Conservation (phyloP, 1,140 invertebrate genomes). For the Drosophila erecta region DNA sequence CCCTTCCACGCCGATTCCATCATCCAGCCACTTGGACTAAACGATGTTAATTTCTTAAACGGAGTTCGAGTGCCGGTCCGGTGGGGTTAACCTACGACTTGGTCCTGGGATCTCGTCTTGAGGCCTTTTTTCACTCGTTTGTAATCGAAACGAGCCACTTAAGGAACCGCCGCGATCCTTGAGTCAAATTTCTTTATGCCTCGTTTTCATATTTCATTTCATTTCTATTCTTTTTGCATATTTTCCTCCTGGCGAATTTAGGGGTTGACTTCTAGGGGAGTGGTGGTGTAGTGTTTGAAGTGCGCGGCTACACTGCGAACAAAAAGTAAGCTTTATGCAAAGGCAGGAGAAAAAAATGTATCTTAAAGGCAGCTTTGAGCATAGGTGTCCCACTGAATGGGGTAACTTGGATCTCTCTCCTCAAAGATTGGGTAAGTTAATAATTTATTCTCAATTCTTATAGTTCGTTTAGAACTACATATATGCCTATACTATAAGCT, state of each 20-base stretch:
- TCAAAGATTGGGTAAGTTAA: too few species aligned
- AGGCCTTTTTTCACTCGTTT: slow-evolving; percentile 44
- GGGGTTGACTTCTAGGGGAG: slow-evolving; percentile 50
- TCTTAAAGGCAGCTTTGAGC: too few species aligned
- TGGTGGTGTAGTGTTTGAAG: slow-evolving; percentile 34
- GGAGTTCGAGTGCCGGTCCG: slow-evolving; percentile 26
- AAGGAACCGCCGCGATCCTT: slow-evolving; percentile 58
- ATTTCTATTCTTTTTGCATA: slow-evolving; percentile 53
- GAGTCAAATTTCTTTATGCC: slow-evolving; percentile 68
- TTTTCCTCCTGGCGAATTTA: slow-evolving; percentile 51
- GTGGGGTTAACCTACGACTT: slow-evolving; percentile 55
- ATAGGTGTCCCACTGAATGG: too few species aligned
- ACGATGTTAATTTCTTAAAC: slow-evolving; percentile 80
- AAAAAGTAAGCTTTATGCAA: neutral
- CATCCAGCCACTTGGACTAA: slow-evolving; percentile 69
- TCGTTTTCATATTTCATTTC: slow-evolving; percentile 54
- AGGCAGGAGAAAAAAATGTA: too few species aligned
- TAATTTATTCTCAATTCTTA: too few species aligned
- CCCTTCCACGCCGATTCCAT: slow-evolving; percentile 6
- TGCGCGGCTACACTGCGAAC: slow-evolving; percentile 23
- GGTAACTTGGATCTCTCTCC: too few species aligned
- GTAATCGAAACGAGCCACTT: slow-evolving; percentile 82
- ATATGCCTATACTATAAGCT: too few species aligned
- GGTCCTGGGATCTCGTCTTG: slow-evolving; percentile 59
- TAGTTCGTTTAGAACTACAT: too few species aligned